Evolutionary conservation across 2,888 invertebrate genomes (phyloP), one percentile per base, ranked within the genome.

Genomic region (Arge pagana): DNA sequence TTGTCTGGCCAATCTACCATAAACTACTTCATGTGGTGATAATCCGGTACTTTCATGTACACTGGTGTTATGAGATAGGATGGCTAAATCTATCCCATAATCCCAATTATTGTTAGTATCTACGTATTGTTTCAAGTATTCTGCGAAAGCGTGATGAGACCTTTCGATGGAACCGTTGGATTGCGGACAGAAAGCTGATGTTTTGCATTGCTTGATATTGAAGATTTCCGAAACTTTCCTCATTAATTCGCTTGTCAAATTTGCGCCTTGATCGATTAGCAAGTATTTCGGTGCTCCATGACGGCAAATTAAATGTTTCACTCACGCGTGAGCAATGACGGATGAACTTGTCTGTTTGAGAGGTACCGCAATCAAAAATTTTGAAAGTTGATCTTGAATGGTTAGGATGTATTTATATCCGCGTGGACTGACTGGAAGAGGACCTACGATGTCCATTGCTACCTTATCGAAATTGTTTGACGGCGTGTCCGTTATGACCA

Each of bases 251-350:
- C 60, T 59, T 1, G 55, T 10, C 13, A 65, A 64, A 35, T 61
- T 59, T 8, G 53, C 40, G 0, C 64, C 62, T 50, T 60, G 60
- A 23, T 66, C 64, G 0, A 62, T 61, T 8, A 64, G 11, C 1
- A 59, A 19, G 2, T 23, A 8, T 19, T 52, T 53, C 0, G 62
- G 62, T 2, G 57, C 21, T 2, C 62, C 62, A 16, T 56, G 59
- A 5, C 40, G 42, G 13, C 56, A 54, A 5, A 64, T 50, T 5
- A 60, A 59, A 1, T 54, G 11, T 35, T 60, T 56, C 3, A 61
- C 33, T 15, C 60, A 56, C 1, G 57, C 57, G 10, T 58, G 50
- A 1, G 57, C 57, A 2, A 62, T 52, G 52, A 63, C 31, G 37
- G 51, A 3, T 55, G 60, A 52, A 4, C 33, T 36, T 7, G 40